phyloP scores from a whole-genome alignment of 2,888 invertebrate species.

The Drosophila hamatofila region DNA sequence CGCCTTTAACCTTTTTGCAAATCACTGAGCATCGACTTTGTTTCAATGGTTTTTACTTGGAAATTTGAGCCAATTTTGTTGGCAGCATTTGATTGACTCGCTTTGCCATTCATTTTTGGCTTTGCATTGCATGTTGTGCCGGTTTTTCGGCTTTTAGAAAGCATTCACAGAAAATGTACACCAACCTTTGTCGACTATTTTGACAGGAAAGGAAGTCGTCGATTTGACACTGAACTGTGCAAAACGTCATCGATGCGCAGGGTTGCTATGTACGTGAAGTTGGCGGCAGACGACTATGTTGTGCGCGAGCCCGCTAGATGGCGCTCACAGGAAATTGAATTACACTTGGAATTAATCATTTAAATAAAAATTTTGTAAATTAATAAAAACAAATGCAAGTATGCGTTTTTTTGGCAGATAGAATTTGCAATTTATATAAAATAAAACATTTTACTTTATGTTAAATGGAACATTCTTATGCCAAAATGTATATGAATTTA shows the following conservation, averaged over 20 bases:
- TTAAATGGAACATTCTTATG: too few species aligned
- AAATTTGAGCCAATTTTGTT: slow-evolving; percentile 3
- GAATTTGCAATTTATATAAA: background rate
- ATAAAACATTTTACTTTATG: background rate
- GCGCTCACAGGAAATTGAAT: slow-evolving; percentile 21
- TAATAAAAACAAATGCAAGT: background rate
- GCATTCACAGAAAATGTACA: slow-evolving; percentile 67
- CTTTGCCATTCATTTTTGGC: slow-evolving; percentile 36
- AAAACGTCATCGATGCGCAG: slow-evolving; percentile 49
- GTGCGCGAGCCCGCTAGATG: slow-evolving; percentile 24
- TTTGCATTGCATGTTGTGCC: slow-evolving; percentile 36
- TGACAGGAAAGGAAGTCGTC: slow-evolving; percentile 84
- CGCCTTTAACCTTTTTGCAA: slow-evolving; percentile 31
- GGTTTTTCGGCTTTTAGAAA: slow-evolving; percentile 55
- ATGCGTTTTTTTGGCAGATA: background rate
- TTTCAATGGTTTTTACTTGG: slow-evolving; percentile 25
- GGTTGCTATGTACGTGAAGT: slow-evolving; percentile 47
- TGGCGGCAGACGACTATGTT: background rate
- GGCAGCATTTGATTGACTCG: slow-evolving; percentile 3
- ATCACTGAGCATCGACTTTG: slow-evolving; percentile 59
- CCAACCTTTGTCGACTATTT: slow-evolving; percentile 85
- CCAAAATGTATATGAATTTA: background rate
- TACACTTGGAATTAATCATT: background rate
- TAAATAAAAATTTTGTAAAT: background rate
- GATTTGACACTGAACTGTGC: slow-evolving; percentile 75